phyloP scores from a whole-genome alignment of 2,113 vertebrate genomes.

The Macrotus californicus region DNA sequence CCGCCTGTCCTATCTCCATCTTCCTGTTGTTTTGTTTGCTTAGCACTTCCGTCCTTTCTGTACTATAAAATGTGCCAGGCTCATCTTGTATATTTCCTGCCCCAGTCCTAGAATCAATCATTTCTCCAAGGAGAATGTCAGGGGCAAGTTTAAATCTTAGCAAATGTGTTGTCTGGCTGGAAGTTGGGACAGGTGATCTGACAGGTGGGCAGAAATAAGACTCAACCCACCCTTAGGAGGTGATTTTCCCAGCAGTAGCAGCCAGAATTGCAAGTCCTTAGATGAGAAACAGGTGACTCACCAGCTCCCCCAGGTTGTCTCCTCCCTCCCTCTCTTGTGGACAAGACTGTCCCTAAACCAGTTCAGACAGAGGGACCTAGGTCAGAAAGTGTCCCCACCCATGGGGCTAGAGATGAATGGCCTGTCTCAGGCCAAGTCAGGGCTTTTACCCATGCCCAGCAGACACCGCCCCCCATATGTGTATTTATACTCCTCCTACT shows the following conservation, averaged over 20 bases:
- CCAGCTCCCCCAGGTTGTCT: constrained; percentile 33
- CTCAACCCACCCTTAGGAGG: background rate
- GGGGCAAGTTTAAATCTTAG: constrained; percentile 9
- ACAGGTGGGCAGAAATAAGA: background rate
- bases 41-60: background rate
- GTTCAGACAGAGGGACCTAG: constrained; percentile 48
- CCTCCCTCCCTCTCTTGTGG: constrained; percentile 61
- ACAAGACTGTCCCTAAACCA: constrained; percentile 65
- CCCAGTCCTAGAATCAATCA: background rate
- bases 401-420: background rate
- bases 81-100: background rate
- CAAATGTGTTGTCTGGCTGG: background rate
- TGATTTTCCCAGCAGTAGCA: constrained; percentile 54
- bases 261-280: constrained; percentile 50
- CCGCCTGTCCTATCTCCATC: background rate
- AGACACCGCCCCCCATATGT: background rate
- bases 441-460: background rate
- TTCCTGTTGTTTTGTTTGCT: background rate
- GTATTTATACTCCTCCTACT: background rate
- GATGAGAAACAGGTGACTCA: constrained; percentile 68
- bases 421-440: background rate
- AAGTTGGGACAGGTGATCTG: background rate
- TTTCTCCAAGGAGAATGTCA: constrained; percentile 15
- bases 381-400: constrained; percentile 54
- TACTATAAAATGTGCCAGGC: background rate